Evolutionary conservation across 2,797 vertebrate species (phyloP).

Genomic region (Antennarius maculatus): DNA sequence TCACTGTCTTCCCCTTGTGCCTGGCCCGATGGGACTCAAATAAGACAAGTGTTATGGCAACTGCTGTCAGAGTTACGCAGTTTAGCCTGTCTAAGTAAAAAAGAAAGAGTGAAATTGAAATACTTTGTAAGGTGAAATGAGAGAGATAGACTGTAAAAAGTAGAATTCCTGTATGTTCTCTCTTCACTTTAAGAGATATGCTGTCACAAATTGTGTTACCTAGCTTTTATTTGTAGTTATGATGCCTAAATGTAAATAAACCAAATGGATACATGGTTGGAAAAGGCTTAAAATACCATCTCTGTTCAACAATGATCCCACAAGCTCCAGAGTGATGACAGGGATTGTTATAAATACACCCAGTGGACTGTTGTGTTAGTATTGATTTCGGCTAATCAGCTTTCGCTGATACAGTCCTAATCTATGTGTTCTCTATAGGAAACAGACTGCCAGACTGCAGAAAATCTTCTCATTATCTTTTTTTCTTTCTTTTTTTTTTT

Average conservation of each 20-base stretch:
- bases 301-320: slow-evolving; percentile 10
- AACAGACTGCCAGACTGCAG: slow-evolving; percentile 48
- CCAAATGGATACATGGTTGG: slow-evolving; percentile 4
- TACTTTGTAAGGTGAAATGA: slow-evolving; percentile 10
- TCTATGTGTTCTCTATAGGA: slow-evolving; percentile 48
- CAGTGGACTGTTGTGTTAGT: slow-evolving; percentile 47
- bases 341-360: slow-evolving; percentile 46
- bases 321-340: slow-evolving; percentile 33
- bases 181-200: too few relatives aligned
- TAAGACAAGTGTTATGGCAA: slow-evolving; percentile 79
- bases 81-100: slow-evolving; percentile 42
- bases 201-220: too few relatives aligned
- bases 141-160: not conserved
- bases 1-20: slow-evolving; percentile 61
- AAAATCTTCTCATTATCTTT: slow-evolving; percentile 40
- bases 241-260: slow-evolving; percentile 2
- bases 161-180: too few relatives aligned
- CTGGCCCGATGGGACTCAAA: slow-evolving; percentile 53
- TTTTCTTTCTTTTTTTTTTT: slow-evolving; percentile 7
- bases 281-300: slow-evolving; percentile 9
- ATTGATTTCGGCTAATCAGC: slow-evolving; percentile 55
- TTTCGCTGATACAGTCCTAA: slow-evolving; percentile 32
- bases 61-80: slow-evolving; percentile 72
- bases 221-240: not conserved
- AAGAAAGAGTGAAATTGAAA: slow-evolving; percentile 8